phyloP scores from a whole-genome alignment of 2,888 invertebrate species.

The Caenorhabditis sp. region DNA sequence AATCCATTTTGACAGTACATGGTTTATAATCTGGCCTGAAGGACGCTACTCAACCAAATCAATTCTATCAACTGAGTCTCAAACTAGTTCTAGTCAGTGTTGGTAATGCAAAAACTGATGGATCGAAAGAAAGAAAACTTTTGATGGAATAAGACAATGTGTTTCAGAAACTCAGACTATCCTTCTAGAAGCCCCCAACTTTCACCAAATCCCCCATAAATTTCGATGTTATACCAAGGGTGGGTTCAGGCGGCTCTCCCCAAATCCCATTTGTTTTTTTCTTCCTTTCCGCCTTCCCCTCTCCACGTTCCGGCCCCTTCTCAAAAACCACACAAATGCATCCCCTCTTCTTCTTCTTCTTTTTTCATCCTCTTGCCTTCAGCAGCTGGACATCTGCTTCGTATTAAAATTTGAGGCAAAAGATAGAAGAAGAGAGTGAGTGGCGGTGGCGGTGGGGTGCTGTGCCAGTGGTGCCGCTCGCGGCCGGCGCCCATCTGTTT shows the following conservation, averaged over 20 bases:
- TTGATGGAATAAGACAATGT: too few species aligned
- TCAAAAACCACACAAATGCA: conserved; percentile 19
- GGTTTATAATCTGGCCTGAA: conserved; percentile 42
- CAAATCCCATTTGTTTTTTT: conserved; percentile 33
- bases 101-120: background rate
- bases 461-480: background rate
- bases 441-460: background rate
- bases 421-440: background rate
- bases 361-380: background rate
- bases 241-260: conserved; percentile 7
- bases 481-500: conserved; percentile 8
- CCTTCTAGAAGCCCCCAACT: background rate
- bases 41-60: conserved; percentile 44
- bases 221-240: background rate
- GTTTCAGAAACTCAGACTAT: background rate
- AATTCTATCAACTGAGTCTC: conserved; percentile 12
- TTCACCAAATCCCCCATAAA: background rate
- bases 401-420: conserved; percentile 28
- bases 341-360: background rate
- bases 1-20: conserved; percentile 25
- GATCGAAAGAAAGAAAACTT: background rate
- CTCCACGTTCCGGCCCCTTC: too few species aligned
- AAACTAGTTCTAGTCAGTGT: conserved; percentile 25
- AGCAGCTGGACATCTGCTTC: conserved; percentile 31
- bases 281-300: conserved; percentile 1